Evolutionary conservation across 2,888 invertebrate genomes (phyloP).

Genomic region (Atethmia centrago): DNA sequence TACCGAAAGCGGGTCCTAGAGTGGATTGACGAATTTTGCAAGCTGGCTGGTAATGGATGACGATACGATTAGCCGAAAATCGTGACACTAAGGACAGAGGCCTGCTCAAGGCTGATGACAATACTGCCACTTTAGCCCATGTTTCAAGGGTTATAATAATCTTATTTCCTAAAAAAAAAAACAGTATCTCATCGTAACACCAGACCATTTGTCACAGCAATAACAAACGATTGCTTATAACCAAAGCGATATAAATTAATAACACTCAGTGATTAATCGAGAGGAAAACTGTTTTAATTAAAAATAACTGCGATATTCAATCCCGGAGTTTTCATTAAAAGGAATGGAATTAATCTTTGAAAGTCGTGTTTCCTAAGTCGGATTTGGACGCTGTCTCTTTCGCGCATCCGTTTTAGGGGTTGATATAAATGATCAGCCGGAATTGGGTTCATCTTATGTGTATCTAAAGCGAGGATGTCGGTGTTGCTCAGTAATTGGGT

Average conservation of each 20-base stretch:
- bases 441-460: constrained; percentile 37
- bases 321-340: constrained; percentile 59
- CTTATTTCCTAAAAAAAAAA: constrained; percentile 13
- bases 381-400: constrained; percentile 47
- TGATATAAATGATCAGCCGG: constrained; percentile 36
- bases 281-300: constrained; percentile 75
- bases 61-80: too few relatives aligned
- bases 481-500: constrained; percentile 28
- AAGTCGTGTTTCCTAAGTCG: constrained; percentile 59
- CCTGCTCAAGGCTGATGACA: too few relatives aligned
- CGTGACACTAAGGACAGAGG: too few relatives aligned
- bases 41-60: too few relatives aligned
- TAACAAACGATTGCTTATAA: constrained; percentile 58
- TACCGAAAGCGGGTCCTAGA: too few relatives aligned
- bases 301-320: constrained; percentile 71
- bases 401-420: constrained; percentile 27
- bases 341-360: constrained; percentile 61
- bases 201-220: constrained; percentile 45
- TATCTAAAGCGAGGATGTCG: constrained; percentile 16
- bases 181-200: constrained; percentile 15
- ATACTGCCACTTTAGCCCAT: not conserved
- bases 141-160: not conserved
- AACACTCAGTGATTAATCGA: constrained; percentile 69
- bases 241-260: constrained; percentile 64
- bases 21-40: too few relatives aligned